These are phyloP conservation scores for Dreissena polymorpha DNA, from an alignment of 1,140 invertebrate genomes.

Conservation along the genomic window DNA sequence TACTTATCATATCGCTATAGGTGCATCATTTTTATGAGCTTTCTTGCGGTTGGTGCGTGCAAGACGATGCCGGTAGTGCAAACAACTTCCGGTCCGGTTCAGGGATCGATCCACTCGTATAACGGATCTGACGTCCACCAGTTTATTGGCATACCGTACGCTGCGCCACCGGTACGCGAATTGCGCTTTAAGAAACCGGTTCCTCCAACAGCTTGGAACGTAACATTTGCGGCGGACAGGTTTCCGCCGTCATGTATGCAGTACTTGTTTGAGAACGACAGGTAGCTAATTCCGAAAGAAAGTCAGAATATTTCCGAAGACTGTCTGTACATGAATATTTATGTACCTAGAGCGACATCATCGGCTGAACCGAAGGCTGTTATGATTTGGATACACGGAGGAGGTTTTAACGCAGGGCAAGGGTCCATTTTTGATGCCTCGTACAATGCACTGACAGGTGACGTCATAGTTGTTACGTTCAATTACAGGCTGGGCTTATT, in stretches of 20 bases:
- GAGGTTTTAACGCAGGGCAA: slow-evolving; percentile 93
- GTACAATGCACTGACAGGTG: slow-evolving; percentile 85
- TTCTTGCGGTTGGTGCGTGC: no score
- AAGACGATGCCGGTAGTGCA: not conserved
- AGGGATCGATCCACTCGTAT: slow-evolving; percentile 1
- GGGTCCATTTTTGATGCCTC: slow-evolving; percentile 94
- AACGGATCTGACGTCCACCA: slow-evolving; percentile 19
- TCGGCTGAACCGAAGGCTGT: slow-evolving; percentile 81
- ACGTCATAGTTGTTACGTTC: slow-evolving; percentile 89
- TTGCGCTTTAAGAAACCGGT: slow-evolving; percentile 39
- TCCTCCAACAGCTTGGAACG: slow-evolving; percentile 1
- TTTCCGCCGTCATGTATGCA: slow-evolving; percentile 54
- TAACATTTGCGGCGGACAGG: not conserved
- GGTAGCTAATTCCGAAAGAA: slow-evolving; percentile 12
- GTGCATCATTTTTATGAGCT: no score
- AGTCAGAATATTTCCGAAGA: slow-evolving; percentile 84
- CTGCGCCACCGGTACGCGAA: slow-evolving; percentile 35
- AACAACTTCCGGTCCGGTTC: slow-evolving; percentile 20
- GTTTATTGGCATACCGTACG: slow-evolving; percentile 48
- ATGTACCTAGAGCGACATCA: slow-evolving; percentile 83
- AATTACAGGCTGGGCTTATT: slow-evolving; percentile 90
- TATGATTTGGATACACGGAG: slow-evolving; percentile 97
- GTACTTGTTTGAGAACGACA: slow-evolving; percentile 26
- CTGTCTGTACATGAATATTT: slow-evolving; percentile 95
- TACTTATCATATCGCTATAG: no score